Evolutionary conservation across 2,113 vertebrate genomes (phyloP), one percentile per base, ranked within the genome.

Genomic region (Corythaeola cristata): DNA sequence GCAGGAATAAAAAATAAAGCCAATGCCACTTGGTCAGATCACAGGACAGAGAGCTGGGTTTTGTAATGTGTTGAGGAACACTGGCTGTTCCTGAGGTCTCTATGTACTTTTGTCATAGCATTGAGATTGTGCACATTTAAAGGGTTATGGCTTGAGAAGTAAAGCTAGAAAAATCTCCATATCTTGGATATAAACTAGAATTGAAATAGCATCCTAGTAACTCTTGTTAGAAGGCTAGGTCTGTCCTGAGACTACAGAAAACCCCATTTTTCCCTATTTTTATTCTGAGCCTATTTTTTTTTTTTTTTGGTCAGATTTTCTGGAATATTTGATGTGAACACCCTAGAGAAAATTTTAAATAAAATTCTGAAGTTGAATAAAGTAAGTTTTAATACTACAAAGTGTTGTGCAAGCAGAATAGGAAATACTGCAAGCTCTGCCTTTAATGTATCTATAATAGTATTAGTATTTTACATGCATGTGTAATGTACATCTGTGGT

Each of bases 381-480:
- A 86, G 27, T 56, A 74, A 86, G 8, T 74, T 63, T 75, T 56
- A 78, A 49, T 68, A 26, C 68, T n/a, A 17, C 15, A 81, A 95
- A 87, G 3, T 32, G 11, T 67, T 88, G 44, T 39, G 26, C 33
- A 78, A 90, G n/a, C 35, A 83, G 49, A 86, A 72, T 32, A 80
- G 18, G 28, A 60, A 87, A 45, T 69, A 69, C 39, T 67, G 39
- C 27, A 59, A 92, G 32, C n/a, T 87, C 45, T 87, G 44, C 21
- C 26, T 93, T 63, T 87, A 75, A 44, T 71, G 10, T 75, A 35
- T 62, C 59, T 93, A 19, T 68, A 55, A 62, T 27, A 90, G 22
- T 56, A 69, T 85, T 27, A 90, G 22, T 56, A 69, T 85, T 91
- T 89, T 91, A 53, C 55, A 62, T 95, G 62, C 49, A 58, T 45